Evolutionary conservation across 2,888 invertebrate species (phyloP).

Genomic region (Folsomia candida): DNA sequence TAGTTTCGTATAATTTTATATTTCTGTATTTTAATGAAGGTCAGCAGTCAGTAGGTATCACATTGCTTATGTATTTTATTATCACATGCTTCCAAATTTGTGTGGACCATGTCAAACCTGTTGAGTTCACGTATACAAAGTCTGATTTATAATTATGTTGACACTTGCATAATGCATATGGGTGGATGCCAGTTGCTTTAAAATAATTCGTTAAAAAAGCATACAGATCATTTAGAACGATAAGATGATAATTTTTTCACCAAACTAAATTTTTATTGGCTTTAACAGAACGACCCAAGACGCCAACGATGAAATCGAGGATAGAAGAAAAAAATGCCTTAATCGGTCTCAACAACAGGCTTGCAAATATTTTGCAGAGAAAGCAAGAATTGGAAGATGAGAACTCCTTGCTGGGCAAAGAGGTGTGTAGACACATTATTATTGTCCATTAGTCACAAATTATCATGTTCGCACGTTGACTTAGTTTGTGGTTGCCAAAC

Average conservation of each 20-base stretch:
- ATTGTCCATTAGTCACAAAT: not conserved
- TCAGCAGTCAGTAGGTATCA: too few species aligned
- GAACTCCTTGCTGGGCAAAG: conserved; percentile 34
- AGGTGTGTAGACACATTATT: conserved; percentile 19
- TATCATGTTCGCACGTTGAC: not conserved
- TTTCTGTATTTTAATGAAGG: too few species aligned
- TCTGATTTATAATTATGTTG: not conserved
- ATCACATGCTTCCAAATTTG: too few species aligned
- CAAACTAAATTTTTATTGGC: too few species aligned
- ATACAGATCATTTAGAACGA: not conserved
- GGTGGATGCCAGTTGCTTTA: too few species aligned
- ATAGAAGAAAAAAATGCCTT: conserved; percentile 42
- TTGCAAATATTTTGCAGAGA: conserved; percentile 41
- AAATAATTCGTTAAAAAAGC: not conserved
- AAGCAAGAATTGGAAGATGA: conserved; percentile 43
- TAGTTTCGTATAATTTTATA: not conserved
- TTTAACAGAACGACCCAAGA: conserved; percentile 37
- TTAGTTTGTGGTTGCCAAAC: not conserved
- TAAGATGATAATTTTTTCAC: not conserved
- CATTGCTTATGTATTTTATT: too few species aligned
- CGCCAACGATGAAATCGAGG: conserved; percentile 39
- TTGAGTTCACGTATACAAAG: not conserved
- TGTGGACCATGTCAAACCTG: too few species aligned
- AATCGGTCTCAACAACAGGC: conserved; percentile 43
- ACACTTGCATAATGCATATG: too few species aligned